A percentile compares a stretch with the other conserved stretches of the same genome.
Conservation (phyloP, 37 sponge, comb jelly and placozoan genomes). For the Theonella swinhoei region DNA sequence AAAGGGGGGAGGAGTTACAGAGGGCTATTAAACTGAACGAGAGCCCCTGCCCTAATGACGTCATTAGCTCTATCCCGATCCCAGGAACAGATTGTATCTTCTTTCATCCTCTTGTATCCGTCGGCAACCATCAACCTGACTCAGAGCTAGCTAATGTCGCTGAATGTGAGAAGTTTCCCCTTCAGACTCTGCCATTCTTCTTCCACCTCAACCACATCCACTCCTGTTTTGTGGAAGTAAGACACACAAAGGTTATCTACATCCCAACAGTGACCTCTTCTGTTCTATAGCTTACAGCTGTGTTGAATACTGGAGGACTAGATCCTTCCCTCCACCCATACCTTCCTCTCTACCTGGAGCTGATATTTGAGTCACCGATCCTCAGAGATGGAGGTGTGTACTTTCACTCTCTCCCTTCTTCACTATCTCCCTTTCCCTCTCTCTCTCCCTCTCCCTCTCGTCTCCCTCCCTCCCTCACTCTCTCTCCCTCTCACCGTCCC, state of each 20-base stretch:
- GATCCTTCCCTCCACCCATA: constrained; percentile 29
- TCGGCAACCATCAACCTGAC: constrained; percentile 34
- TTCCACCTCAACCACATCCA: constrained; percentile 79
- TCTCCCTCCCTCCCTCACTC: no score
- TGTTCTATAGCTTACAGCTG: constrained; percentile 51
- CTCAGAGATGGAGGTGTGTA: constrained; percentile 76
- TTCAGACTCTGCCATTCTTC: constrained; percentile 66
- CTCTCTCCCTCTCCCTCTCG: no score
- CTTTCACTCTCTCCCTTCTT: not conserved
- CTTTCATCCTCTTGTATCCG: constrained; percentile 64
- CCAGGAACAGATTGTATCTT: constrained; percentile 61
- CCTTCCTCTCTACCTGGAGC: constrained; percentile 67
- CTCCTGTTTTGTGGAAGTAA: constrained; percentile 79
- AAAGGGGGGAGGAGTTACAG: constrained; percentile 49
- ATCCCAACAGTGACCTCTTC: not conserved
- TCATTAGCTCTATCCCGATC: constrained; percentile 42
- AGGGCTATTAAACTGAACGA: constrained; percentile 77
- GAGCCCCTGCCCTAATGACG: constrained; percentile 55
- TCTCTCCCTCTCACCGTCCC: no score
- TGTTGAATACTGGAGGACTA: constrained; percentile 69
- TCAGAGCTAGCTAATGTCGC: not conserved
- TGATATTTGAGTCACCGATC: constrained; percentile 86
- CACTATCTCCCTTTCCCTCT: no score
- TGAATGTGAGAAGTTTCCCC: constrained; percentile 37
- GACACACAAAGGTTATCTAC: no score